Percentiles rank a stretch among this genome's conserved stretches.
These are phyloP conservation scores for Scaptomyza montana DNA, from an alignment of 1,140 invertebrate genomes.

Conservation along the genomic window DNA sequence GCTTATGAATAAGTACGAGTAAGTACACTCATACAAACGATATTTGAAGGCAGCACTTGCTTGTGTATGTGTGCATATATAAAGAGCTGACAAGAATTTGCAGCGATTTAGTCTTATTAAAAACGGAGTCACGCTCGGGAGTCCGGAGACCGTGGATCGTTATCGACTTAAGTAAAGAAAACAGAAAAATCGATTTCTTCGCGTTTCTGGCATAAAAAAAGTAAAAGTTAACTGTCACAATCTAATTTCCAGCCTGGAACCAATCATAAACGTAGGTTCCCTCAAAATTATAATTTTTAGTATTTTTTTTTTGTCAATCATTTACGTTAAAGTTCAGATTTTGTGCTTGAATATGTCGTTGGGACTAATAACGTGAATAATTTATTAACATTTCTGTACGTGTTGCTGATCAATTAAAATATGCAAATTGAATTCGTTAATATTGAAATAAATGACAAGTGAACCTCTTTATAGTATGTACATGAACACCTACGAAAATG, in stretches of 20 bases:
- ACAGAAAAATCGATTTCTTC: not conserved
- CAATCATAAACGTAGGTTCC: slow-evolving; percentile 28
- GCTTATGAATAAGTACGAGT: slow-evolving; percentile 8
- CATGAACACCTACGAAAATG: not conserved
- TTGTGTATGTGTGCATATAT: slow-evolving; percentile 65
- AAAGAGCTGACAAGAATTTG: slow-evolving; percentile 70
- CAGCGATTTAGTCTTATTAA: slow-evolving; percentile 73
- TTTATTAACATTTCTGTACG: not conserved
- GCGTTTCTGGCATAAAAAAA: slow-evolving; percentile 9
- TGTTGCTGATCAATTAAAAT: slow-evolving; percentile 7
- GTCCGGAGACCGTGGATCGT: slow-evolving; percentile 25
- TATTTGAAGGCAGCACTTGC: not conserved
- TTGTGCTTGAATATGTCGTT: not conserved
- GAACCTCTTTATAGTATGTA: not conserved
- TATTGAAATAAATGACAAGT: not conserved
- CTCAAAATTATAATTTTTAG: not conserved
- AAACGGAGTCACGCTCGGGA: slow-evolving; percentile 38
- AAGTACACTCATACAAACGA: not conserved
- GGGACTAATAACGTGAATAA: not conserved
- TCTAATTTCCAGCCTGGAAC: slow-evolving; percentile 20
- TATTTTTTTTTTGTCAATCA: not conserved
- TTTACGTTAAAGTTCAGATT: not conserved
- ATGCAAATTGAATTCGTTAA: slow-evolving; percentile 9
- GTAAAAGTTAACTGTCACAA: slow-evolving; percentile 1
- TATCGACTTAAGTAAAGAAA: not conserved